These are phyloP conservation scores for Bradypus variegatus DNA, from an alignment of 2,797 vertebrate species.

Conservation along the genomic window DNA sequence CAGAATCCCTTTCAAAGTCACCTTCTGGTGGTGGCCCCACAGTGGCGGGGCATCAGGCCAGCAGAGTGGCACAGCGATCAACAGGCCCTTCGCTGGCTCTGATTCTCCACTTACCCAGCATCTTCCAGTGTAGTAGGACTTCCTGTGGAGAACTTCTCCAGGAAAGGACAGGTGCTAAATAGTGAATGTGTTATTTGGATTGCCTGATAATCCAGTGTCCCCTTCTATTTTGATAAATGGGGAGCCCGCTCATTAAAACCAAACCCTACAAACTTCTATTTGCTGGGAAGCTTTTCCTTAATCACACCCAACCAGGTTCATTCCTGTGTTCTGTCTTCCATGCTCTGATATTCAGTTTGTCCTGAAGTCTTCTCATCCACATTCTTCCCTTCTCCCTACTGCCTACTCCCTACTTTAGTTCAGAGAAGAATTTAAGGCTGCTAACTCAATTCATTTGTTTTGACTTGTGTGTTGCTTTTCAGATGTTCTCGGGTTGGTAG, in stretches of 20 bases:
- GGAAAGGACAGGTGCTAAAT: neutral
- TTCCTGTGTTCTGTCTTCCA: neutral
- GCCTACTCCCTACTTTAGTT: neutral
- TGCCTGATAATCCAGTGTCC: neutral
- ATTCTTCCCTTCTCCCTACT: neutral
- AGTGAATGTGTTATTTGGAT: neutral
- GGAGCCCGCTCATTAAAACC: neutral
- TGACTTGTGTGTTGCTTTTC: neutral
- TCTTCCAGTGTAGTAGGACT: neutral
- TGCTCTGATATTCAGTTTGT: neutral
- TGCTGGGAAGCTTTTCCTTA: neutral
- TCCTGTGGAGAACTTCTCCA: neutral
- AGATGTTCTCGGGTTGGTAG: neutral
- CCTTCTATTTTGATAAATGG: neutral
- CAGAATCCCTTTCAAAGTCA: neutral
- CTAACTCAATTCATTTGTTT: neutral
- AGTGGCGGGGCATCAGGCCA: neutral
- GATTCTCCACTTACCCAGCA: neutral
- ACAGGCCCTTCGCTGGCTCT: neutral
- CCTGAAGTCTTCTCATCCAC: neutral
- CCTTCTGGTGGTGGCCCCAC: neutral
- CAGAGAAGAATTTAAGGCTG: neutral
- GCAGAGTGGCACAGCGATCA: neutral
- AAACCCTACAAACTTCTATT: neutral
- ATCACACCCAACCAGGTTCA: neutral